These are phyloP conservation scores for Cerceris ruficornis DNA, from an alignment of 2,888 invertebrate species.

Conservation along the genomic window DNA sequence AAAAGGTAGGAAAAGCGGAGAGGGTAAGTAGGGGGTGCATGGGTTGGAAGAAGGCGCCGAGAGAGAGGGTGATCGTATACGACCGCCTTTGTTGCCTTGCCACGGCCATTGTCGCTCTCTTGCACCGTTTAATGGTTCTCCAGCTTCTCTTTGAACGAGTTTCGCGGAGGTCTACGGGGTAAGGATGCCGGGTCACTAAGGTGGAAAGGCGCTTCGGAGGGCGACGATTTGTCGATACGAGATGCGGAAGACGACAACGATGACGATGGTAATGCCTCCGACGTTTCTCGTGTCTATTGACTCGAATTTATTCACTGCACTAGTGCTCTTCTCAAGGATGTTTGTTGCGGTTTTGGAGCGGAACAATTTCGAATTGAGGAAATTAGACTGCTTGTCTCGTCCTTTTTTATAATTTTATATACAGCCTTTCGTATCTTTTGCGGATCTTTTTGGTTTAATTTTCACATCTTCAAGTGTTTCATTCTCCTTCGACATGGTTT, in stretches of 20 bases:
- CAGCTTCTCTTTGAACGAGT: slow-evolving; percentile 50
- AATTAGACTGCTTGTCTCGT: too few species aligned
- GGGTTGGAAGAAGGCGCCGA: slow-evolving; percentile 3
- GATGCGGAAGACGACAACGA: not conserved
- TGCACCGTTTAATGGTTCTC: slow-evolving; percentile 63
- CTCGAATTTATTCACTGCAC: not conserved
- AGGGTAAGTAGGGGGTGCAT: slow-evolving; percentile 1
- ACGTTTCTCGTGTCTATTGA: not conserved
- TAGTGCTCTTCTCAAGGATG: too few species aligned
- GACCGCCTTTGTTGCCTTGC: slow-evolving; percentile 59
- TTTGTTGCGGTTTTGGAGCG: too few species aligned
- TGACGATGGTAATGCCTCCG: not conserved
- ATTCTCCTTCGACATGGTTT: too few species aligned
- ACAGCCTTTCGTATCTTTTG: too few species aligned
- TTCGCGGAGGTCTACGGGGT: slow-evolving; percentile 20
- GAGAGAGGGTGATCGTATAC: slow-evolving; percentile 25
- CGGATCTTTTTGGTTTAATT: too few species aligned
- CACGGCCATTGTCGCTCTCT: slow-evolving; percentile 53
- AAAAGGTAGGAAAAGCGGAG: slow-evolving; percentile 29
- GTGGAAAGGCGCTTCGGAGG: slow-evolving; percentile 13
- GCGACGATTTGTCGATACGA: slow-evolving; percentile 39
- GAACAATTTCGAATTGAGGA: too few species aligned
- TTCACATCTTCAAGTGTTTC: too few species aligned
- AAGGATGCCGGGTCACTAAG: slow-evolving; percentile 16
- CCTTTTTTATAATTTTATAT: too few species aligned